Base-by-base conservation (phyloP, 2,888 invertebrate species). In the Trichacis sp. region DNA sequence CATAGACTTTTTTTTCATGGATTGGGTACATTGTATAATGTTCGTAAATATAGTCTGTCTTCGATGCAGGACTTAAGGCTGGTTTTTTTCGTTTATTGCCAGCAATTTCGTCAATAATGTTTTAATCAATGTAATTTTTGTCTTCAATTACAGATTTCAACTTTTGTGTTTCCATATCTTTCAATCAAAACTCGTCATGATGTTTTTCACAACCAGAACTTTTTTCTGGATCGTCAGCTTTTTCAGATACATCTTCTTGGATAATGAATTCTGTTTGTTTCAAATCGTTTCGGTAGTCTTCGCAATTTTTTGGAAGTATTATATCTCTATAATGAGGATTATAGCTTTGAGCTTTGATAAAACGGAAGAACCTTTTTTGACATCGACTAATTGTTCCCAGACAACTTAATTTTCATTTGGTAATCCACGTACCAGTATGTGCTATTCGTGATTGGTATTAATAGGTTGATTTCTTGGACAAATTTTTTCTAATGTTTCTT, bases 401-500 rank as follows among this genome's bases (percentile, higher is more conserved):
- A 78, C 67, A n/a, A 64, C 49, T 52, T 75, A 73, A 2, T 54
- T 47, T 2, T 77, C 77, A n/a, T 63, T 79, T 40, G 78, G 78
- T 36, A 72, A 56, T 24, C 77, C 66, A 45, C 78, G 73, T 1
- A 81, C 73, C 14, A 79, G 47, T 43, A 81, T 77, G 55, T 71
- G 77, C 4, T 78, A 30, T 68, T 79, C 77, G 24, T 74, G 75
- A 61, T 78, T 67, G n/a, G 19, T 33, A 63, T 74, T 74, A 15
- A 80, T 54, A 4, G 79, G 68, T n/a, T 74, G 69, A 17, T 68
- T 67, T 3, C 72, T 55, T 38, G 59, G 60, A 14, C 73, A 74
- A 4, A 82, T 52, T 68, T 77, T 81, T 64, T 72, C 71, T 8
- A 79, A 47, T 1, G 79, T 81, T 70, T 75, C 67, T 69, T 81